Evolutionary conservation across 2,113 vertebrate genomes (phyloP), one percentile per base, ranked within the genome.

Genomic region (Barbus barbus): DNA sequence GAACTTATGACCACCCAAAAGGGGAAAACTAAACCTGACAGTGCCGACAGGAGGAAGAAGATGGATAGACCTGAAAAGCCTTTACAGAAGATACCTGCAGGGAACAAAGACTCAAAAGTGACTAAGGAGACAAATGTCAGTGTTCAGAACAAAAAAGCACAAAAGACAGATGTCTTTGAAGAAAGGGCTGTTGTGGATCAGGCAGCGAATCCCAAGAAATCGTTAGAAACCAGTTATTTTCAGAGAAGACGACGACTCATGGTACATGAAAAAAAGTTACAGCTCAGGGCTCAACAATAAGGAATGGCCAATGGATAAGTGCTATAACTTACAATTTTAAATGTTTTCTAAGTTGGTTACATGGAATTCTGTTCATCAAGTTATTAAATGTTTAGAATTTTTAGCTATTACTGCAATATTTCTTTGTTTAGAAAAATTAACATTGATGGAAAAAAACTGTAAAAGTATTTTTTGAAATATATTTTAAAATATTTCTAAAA

Each of bases 181-280:
- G 33, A 36, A 36, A 4, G 4, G 4, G 33, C 33, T 4, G 33
- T 36, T 4, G 2, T 4, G 33, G 33, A 36, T 36, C 33, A n/a
- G 69, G 86, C 85, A 36, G 88, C 88, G 26, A 13, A 90, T 1
- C 88, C 92, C 46, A 92, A 83, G 83, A 94, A 91, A 86, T 88
- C 90, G 0, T 89, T 93, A 79, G 83, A 90, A 0, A 90, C 92
- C 18, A 92, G 93, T n/a, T 94, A 95, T 80, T 97, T 97, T 87
- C 95, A 97, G 91, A 95, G 94, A 88, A 96, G 94, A 89, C 92
- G 96, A 74, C 91, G 96, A 6, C 93, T 97, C 5, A 90, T 97
- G 18, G 96, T 97, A 93, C 61, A 41, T 22, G 67, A 11, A 60
- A 9, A 61, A 3, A n/a, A n/a, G 38, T 9, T 24, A 41, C 11